A percentile compares a stretch with the other conserved stretches of the same genome.
phyloP scores from a whole-genome alignment of 2,888 invertebrate species.

The Leptogaster cylindrica region DNA sequence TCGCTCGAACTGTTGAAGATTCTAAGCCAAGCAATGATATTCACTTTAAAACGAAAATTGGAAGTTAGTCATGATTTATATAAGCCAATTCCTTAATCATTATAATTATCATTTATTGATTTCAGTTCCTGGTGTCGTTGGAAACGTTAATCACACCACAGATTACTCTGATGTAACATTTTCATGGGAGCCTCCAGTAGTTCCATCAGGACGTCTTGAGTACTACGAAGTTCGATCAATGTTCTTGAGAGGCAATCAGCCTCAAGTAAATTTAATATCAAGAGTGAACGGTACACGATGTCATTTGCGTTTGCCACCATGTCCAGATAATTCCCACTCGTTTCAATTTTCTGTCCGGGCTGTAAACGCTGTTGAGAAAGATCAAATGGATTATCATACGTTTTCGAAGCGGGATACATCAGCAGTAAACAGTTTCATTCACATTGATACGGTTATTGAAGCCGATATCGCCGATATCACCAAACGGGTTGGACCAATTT shows the following conservation, averaged over 20 bases:
- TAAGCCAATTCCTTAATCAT: not conserved
- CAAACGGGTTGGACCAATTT: not conserved
- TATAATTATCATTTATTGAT: constrained; percentile 2
- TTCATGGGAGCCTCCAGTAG: constrained; percentile 64
- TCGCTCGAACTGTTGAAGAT: constrained; percentile 75
- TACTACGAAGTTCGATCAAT: constrained; percentile 64
- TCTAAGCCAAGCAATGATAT: constrained; percentile 67
- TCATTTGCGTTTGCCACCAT: constrained; percentile 49
- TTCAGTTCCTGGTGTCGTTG: constrained; percentile 49
- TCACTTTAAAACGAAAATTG: constrained; percentile 68
- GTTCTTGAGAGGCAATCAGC: constrained; percentile 14
- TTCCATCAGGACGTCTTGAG: constrained; percentile 66
- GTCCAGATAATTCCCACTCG: constrained; percentile 47
- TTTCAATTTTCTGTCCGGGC: constrained; percentile 54
- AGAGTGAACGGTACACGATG: constrained; percentile 49
- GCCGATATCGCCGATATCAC: not conserved
- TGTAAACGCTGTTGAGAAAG: constrained; percentile 53
- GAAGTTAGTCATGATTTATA: constrained; percentile 56
- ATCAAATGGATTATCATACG: constrained; percentile 49
- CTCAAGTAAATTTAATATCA: constrained; percentile 48
- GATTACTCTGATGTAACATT: constrained; percentile 53
- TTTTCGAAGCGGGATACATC: constrained; percentile 30
- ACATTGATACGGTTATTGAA: not conserved
- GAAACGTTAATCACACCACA: constrained; percentile 3
- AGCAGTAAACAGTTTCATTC: not conserved